Base-by-base conservation (phyloP, 2,888 invertebrate species). In the Callimorpha dominula region DNA sequence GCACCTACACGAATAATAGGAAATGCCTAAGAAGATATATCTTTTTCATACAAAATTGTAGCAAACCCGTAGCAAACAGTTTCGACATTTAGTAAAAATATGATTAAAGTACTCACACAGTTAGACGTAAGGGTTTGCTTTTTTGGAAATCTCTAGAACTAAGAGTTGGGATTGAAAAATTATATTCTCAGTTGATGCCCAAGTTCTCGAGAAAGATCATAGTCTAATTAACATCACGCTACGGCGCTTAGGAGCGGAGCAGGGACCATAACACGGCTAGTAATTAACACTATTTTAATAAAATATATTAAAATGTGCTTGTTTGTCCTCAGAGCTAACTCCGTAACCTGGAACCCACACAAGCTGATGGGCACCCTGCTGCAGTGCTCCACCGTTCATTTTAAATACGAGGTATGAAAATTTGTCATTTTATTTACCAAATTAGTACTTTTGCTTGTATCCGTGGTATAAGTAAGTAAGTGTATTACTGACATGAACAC, bases 341-440 rank as follows among this genome's bases (percentile, higher is more conserved):
- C 99, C 11, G 98, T 99, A 80, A 99, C 99, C 65, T 99, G 99
- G 99, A 99, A 99, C 96, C 99, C 99, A 20, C 99, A 99, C 95
- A 99, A 99, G 96, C 96, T 99, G 91, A 99, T 99, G 99, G 99
- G 99, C 0, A 98, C 99, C 1, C 96, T 99, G 69, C 96, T 99
- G 67, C 99, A 99, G 90, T 99, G 99, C 95, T 99, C 99, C 74
- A 99, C 99, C 5, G 98, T 99, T 82, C 98, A 99, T 91, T 98
- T 99, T 95, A 98, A 98, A 92, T 98, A 99, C 91, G 98, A 99
- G 95, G 99, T 99, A 95, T 97, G 98, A 96, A 15, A 17, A 31
- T 14, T 52, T 52, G n/a, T 57, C 14, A 20, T 43, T n/a, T 1
- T 6, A 52, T 6, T 52, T 6, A 8, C 14, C 52, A 17, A 4